phyloP scores from a whole-genome alignment of 1,140 invertebrate species.

The Antheraea mylitta region DNA sequence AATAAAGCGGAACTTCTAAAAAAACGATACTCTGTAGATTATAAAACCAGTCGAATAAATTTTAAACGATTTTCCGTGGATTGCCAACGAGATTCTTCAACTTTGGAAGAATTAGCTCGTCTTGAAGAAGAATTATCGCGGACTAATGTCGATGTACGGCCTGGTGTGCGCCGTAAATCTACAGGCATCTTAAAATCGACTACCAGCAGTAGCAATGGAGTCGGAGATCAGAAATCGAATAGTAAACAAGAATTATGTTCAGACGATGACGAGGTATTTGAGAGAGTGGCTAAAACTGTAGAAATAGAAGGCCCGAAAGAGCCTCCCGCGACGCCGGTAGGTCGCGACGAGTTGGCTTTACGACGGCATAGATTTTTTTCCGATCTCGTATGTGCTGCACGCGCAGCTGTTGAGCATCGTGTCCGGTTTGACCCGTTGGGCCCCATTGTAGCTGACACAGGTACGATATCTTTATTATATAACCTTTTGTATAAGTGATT shows the following conservation, averaged over 20 bases:
- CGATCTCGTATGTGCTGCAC: slow-evolving; percentile 85
- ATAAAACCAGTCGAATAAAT: slow-evolving; percentile 56
- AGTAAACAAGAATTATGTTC: slow-evolving; percentile 47
- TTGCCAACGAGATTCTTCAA: slow-evolving; percentile 56
- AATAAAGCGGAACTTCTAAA: slow-evolving; percentile 51
- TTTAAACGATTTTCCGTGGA: slow-evolving; percentile 70
- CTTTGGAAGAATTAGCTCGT: slow-evolving; percentile 59
- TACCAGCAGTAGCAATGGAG: slow-evolving; percentile 54
- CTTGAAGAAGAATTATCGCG: slow-evolving; percentile 61
- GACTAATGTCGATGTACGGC: slow-evolving; percentile 61
- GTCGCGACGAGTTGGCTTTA: slow-evolving; percentile 86
- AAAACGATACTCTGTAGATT: slow-evolving; percentile 66
- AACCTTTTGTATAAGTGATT: background rate
- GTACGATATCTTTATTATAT: slow-evolving; percentile 29
- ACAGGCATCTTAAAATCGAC: slow-evolving; percentile 74
- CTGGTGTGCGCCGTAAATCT: slow-evolving; percentile 63
- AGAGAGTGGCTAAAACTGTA: slow-evolving; percentile 28
- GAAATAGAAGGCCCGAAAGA: slow-evolving; percentile 76
- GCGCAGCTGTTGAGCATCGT: slow-evolving; percentile 85
- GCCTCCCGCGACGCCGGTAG: slow-evolving; percentile 86
- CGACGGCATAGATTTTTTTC: slow-evolving; percentile 88
- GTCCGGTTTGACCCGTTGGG: slow-evolving; percentile 87
- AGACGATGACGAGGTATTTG: slow-evolving; percentile 75
- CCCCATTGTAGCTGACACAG: slow-evolving; percentile 82
- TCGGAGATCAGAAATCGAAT: slow-evolving; percentile 38